A percentile compares a stretch with the other conserved stretches of the same genome.
Evolutionary conservation across 2,888 invertebrate genomes (phyloP).

Genomic region (Lepidocyrtoides sp.): DNA sequence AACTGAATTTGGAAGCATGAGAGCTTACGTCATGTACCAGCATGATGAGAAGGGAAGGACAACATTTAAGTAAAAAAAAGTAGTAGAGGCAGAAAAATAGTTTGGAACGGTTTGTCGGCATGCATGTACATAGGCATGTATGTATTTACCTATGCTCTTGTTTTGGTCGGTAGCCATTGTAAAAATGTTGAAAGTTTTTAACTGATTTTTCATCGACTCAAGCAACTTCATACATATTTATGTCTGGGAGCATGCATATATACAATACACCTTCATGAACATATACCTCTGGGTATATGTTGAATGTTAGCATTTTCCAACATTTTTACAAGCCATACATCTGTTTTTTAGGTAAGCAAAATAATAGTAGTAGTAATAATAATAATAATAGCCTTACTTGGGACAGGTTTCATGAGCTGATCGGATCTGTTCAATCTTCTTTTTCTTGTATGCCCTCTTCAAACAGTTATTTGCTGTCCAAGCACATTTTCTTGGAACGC

Average conservation of each 20-base stretch:
- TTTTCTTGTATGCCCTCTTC: conserved; percentile 18
- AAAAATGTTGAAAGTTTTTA: background rate
- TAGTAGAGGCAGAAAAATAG: background rate
- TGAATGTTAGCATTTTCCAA: too few species aligned
- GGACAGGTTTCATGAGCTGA: conserved; percentile 37
- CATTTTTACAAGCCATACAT: too few species aligned
- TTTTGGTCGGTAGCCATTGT: background rate
- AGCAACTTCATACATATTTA: too few species aligned
- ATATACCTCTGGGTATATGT: too few species aligned
- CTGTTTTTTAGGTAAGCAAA: background rate
- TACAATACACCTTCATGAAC: too few species aligned
- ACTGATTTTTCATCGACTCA: background rate
- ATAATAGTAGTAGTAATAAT: too few species aligned
- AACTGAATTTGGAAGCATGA: background rate
- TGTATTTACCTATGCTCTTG: background rate
- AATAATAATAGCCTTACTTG: conserved; percentile 8
- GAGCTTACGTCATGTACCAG: background rate
- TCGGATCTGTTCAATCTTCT: conserved; percentile 41
- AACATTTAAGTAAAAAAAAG: background rate
- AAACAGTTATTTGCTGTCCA: conserved; percentile 48
- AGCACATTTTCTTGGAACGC: conserved; percentile 32
- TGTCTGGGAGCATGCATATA: too few species aligned
- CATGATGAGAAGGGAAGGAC: background rate
- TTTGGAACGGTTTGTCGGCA: background rate
- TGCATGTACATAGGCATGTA: background rate